phyloP scores from a whole-genome alignment of 2,888 invertebrate species.

The Mythimna lalbum region DNA sequence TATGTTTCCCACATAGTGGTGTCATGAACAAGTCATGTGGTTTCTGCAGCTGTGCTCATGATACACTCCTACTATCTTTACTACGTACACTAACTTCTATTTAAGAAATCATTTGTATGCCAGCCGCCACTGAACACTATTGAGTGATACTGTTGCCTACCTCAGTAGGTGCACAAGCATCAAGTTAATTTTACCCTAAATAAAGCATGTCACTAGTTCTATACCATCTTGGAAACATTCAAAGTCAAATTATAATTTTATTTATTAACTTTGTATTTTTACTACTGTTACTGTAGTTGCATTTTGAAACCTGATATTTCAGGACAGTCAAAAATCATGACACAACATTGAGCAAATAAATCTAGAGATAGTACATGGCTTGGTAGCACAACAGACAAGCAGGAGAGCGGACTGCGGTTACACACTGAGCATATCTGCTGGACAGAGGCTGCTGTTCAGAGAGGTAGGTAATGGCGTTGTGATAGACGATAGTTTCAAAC shows the following conservation, averaged over 20 bases:
- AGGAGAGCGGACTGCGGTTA: no score
- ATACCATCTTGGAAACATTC: background rate
- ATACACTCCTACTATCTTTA: background rate
- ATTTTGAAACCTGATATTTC: conserved; percentile 12
- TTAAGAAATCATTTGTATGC: background rate
- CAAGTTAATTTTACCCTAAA: background rate
- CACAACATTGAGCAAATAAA: conserved; percentile 10
- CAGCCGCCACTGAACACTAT: background rate
- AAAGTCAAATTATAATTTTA: background rate
- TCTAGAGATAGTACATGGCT: conserved; percentile 26
- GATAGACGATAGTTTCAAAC: conserved; percentile 4
- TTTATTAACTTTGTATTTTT: conserved; percentile 17
- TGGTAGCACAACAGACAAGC: background rate
- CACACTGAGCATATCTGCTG: background rate
- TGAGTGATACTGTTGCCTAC: background rate
- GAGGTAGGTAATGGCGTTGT: background rate
- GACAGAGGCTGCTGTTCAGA: background rate
- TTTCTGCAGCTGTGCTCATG: background rate
- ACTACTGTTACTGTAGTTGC: conserved; percentile 32
- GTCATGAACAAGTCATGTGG: background rate
- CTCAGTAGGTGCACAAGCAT: conserved; percentile 6
- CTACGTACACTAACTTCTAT: background rate
- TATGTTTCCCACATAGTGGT: background rate
- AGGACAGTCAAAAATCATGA: conserved; percentile 6
- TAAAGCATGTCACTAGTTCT: conserved; percentile 15